Conservation (phyloP, 2,113 vertebrate species). For the Canis aureus region DNA sequence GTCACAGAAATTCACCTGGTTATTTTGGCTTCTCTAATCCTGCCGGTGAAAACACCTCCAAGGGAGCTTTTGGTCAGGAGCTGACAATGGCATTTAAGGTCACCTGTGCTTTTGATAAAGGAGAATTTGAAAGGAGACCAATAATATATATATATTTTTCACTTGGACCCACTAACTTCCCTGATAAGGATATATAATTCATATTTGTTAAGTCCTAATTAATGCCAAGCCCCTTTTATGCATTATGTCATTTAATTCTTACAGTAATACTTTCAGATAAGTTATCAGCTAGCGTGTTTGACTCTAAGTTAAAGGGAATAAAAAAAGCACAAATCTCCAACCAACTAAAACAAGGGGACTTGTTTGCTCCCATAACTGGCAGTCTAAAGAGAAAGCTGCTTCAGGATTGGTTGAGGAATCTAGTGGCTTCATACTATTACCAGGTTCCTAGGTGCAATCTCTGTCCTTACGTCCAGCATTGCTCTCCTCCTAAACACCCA, state of each 20-base stretch:
- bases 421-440: background rate
- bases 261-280: background rate
- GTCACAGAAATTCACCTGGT: background rate
- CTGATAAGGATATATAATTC: conserved; percentile 1
- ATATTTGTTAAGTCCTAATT: background rate
- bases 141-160: background rate
- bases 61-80: conserved; percentile 8
- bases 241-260: conserved; percentile 30
- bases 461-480: background rate
- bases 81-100: conserved; percentile 21
- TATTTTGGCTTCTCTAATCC: conserved; percentile 39
- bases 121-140: background rate
- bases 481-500: background rate
- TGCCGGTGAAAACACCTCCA: background rate
- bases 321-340: background rate
- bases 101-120: background rate
- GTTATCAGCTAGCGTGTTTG: background rate
- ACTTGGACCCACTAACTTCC: background rate
- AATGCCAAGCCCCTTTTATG: background rate
- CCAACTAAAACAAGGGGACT: background rate
- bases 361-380: background rate
- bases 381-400: background rate
- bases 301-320: background rate
- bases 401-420: background rate
- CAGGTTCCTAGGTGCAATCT: background rate